These are phyloP conservation scores for Rafetus swinhoei DNA, from an alignment of 2,113 vertebrate genomes.

Conservation along the genomic window DNA sequence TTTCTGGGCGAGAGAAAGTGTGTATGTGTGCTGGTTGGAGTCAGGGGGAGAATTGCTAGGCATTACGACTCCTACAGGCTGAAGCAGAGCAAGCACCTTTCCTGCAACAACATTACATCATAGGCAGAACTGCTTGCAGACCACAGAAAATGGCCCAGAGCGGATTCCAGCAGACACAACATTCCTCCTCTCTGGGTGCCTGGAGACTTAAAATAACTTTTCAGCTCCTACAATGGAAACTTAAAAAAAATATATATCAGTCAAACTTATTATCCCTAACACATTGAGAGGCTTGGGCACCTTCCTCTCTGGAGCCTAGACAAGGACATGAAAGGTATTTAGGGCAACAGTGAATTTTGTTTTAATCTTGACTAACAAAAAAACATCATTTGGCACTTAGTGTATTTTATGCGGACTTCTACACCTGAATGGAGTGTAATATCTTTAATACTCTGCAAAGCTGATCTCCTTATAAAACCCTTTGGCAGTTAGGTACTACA, in stretches of 20 bases:
- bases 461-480: not conserved
- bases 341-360: not conserved
- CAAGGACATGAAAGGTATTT: not conserved
- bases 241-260: not conserved
- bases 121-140: not conserved
- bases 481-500: not conserved
- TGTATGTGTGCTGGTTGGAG: not conserved
- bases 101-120: not conserved
- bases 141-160: constrained; percentile 7
- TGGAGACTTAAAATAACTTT: not conserved
- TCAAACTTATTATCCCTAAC: not conserved
- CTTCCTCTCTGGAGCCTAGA: not conserved
- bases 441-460: not conserved
- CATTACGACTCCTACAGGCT: constrained; percentile 51
- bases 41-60: not conserved
- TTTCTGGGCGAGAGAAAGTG: not conserved
- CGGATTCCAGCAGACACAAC: not conserved
- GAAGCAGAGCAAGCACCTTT: constrained; percentile 33
- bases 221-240: not conserved
- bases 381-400: not conserved
- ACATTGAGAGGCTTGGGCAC: not conserved
- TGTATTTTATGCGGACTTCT: not conserved
- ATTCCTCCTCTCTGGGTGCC: not conserved
- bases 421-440: not conserved
- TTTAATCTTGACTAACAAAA: not conserved